Conservation (phyloP, 2,888 invertebrate species). For the Lepidochrysops patricia region DNA sequence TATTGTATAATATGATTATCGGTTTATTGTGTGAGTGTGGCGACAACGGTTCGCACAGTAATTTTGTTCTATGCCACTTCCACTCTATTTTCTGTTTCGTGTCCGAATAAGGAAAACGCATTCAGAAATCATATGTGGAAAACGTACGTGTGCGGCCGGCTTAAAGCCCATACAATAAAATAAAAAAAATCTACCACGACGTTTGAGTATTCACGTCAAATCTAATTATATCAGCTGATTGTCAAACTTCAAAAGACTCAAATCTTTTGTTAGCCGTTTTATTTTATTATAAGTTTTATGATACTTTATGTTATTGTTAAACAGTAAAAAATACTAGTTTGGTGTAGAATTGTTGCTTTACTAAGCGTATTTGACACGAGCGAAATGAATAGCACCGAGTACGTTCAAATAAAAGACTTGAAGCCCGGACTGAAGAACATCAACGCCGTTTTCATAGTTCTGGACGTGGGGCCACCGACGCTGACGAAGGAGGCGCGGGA, state of each 20-base stretch:
- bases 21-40: too few relatives aligned
- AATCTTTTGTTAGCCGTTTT: neutral
- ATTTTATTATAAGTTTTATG: neutral
- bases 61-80: too few relatives aligned
- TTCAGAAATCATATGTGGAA: too few relatives aligned
- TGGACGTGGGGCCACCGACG: slow-evolving; percentile 92
- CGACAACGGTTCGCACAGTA: too few relatives aligned
- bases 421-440: slow-evolving; percentile 94
- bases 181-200: too few relatives aligned
- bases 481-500: slow-evolving; percentile 96
- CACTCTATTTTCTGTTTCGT: too few relatives aligned
- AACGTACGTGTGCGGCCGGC: too few relatives aligned
- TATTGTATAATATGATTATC: too few relatives aligned
- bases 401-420: slow-evolving; percentile 86
- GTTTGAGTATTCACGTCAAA: too few relatives aligned
- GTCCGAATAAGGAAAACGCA: too few relatives aligned
- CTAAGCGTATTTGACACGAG: neutral
- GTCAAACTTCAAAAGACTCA: slow-evolving; percentile 16
- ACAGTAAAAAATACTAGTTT: neutral
- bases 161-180: too few relatives aligned
- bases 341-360: neutral
- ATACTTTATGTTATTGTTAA: neutral
- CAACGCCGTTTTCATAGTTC: slow-evolving; percentile 92
- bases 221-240: slow-evolving; percentile 19
- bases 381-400: slow-evolving; percentile 48